These are phyloP conservation scores for Drosophila stalkeri DNA, from an alignment of 2,888 invertebrate species.

Conservation along the genomic window DNA sequence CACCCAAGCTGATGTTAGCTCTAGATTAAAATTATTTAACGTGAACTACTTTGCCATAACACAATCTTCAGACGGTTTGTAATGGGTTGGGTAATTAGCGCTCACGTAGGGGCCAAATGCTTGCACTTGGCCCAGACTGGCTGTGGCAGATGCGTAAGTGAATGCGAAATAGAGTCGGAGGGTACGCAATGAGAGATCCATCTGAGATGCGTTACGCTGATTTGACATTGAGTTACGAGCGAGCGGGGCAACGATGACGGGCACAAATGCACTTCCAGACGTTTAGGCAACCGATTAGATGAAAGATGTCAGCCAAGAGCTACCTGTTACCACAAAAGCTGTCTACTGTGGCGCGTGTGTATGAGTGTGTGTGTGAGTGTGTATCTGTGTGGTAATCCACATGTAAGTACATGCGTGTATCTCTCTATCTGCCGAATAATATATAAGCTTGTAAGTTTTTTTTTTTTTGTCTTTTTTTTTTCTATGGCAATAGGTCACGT, in stretches of 20 bases:
- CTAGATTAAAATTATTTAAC: not conserved
- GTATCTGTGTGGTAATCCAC: constrained; percentile 40
- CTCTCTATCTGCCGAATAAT: constrained; percentile 24
- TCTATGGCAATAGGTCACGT: constrained; percentile 53
- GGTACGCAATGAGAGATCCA: constrained; percentile 45
- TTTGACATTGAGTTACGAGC: constrained; percentile 52
- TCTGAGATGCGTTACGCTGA: constrained; percentile 56
- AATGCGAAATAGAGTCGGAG: constrained; percentile 27
- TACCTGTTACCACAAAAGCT: constrained; percentile 38
- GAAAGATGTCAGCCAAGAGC: constrained; percentile 50
- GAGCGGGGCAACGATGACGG: constrained; percentile 39
- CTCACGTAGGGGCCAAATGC: constrained; percentile 31
- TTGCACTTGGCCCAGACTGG: constrained; percentile 29
- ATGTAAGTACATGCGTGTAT: not conserved
- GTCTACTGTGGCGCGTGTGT: not conserved
- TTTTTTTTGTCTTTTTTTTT: not conserved
- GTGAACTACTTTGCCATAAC: not conserved
- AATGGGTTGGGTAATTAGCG: constrained; percentile 40
- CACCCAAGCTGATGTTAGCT: not conserved
- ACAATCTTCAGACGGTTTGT: not conserved
- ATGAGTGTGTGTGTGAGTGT: constrained; percentile 17
- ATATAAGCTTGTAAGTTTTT: constrained; percentile 19
- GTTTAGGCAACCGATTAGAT: constrained; percentile 67
- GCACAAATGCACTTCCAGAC: constrained; percentile 47
- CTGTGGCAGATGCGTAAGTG: not conserved